A percentile compares a stretch with the other conserved stretches of the same genome.
Evolutionary conservation across 2,113 vertebrate genomes (phyloP).

Genomic region (Hippotragus niger): DNA sequence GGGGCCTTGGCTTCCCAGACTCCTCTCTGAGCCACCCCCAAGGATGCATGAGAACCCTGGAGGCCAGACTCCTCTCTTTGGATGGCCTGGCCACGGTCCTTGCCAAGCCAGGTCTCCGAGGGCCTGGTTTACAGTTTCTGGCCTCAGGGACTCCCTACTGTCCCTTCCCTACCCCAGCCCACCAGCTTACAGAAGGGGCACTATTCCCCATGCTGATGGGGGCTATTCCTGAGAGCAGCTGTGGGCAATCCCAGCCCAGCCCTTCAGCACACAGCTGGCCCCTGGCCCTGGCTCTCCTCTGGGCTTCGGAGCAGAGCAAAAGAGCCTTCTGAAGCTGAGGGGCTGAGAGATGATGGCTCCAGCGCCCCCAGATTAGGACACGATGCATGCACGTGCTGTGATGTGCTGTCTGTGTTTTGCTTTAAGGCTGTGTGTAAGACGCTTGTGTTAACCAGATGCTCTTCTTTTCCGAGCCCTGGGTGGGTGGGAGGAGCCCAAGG

Average conservation of each 20-base stretch:
- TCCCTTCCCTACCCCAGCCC: background rate
- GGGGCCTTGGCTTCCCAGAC: background rate
- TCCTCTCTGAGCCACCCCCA: background rate
- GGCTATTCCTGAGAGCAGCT: background rate
- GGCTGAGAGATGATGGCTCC: background rate
- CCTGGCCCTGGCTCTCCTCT: slow-evolving; percentile 44
- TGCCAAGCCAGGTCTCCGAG: background rate
- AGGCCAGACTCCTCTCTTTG: background rate
- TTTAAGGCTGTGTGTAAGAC: slow-evolving; percentile 35
- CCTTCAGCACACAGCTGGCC: slow-evolving; percentile 45
- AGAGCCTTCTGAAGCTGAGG: slow-evolving; percentile 37
- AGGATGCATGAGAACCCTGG: background rate
- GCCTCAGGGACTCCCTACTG: background rate
- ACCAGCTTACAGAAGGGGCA: slow-evolving; percentile 50
- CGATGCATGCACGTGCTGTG: slow-evolving; percentile 71
- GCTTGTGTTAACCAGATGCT: slow-evolving; percentile 54
- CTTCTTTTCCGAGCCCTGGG: background rate
- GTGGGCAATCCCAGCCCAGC: background rate
- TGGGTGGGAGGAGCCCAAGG: slow-evolving; percentile 22
- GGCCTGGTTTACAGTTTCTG: background rate
- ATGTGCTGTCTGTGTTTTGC: slow-evolving; percentile 55
- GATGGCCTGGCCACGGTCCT: background rate
- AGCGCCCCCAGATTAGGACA: slow-evolving; percentile 53
- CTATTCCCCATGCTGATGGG: background rate
- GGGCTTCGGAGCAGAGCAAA: background rate